A percentile compares a stretch with the other conserved stretches of the same genome.
phyloP scores from a whole-genome alignment of 2,888 invertebrate species.

The Keiferia lycopersicella region DNA sequence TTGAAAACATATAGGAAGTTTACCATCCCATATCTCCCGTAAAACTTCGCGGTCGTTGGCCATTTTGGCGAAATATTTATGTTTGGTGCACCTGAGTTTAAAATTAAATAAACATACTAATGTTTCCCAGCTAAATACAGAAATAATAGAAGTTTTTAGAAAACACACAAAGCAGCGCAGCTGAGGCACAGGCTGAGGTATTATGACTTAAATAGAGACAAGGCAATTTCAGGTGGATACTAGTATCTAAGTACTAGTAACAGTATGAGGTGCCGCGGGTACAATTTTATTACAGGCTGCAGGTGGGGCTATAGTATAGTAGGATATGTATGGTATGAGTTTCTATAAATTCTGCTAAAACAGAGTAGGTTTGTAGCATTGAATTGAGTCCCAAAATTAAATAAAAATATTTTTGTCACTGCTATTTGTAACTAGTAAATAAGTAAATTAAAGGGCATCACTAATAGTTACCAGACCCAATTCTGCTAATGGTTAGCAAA shows the following conservation, averaged over 20 bases:
- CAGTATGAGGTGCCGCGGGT: no score
- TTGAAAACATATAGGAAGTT: constrained; percentile 95
- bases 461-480: background rate
- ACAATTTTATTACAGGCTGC: no score
- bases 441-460: background rate
- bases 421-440: background rate
- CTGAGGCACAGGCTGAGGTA: no score
- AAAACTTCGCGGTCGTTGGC: constrained; percentile 97
- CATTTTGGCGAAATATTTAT: constrained; percentile 78
- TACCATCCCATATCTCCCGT: constrained; percentile 97
- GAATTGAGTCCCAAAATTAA: no score
- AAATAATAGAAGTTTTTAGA: background rate
- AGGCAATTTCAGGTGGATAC: background rate
- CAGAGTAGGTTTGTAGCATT: no score
- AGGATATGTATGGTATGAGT: no score
- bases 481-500: background rate
- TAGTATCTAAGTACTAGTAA: no score
- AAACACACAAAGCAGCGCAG: background rate
- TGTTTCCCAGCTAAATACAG: background rate
- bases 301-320: no score
- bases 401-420: background rate
- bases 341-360: no score
- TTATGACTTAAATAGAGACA: background rate
- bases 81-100: background rate
- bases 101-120: background rate